phyloP scores from a whole-genome alignment of 2,797 vertebrate genomes.

The Yasuhikotakia modesta region DNA sequence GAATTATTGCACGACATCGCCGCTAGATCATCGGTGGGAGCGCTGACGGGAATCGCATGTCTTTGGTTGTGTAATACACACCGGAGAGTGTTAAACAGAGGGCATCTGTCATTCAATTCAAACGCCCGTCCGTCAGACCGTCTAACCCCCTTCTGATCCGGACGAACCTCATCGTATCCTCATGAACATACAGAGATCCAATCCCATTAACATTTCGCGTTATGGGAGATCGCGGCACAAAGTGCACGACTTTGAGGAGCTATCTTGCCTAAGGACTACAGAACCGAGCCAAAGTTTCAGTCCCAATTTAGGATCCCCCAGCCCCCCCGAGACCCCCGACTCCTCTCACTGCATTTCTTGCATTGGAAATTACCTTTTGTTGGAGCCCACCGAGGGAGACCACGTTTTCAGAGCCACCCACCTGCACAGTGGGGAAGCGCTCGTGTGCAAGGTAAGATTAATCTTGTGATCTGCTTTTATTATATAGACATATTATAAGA shows the following conservation, averaged over 20 bases:
- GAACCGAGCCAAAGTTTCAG: constrained; percentile 96
- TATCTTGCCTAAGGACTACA: constrained; percentile 90
- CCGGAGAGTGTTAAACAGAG: constrained; percentile 37
- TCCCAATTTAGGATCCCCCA: constrained; percentile 96
- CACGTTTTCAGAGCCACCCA: constrained; percentile 96
- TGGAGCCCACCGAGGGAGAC: constrained; percentile 98
- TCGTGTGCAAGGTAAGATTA: constrained; percentile 93
- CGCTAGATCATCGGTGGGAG: neutral
- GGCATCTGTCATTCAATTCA: constrained; percentile 23
- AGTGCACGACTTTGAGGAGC: constrained; percentile 97
- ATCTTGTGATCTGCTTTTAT: neutral
- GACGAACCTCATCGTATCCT: constrained; percentile 81
- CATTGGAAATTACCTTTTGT: constrained; percentile 98
- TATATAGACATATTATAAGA: neutral
- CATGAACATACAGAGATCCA: constrained; percentile 99
- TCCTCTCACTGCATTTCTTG: constrained; percentile 97
- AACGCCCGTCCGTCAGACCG: constrained; percentile 3
- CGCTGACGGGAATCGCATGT: constrained; percentile 25
- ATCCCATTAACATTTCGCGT: constrained; percentile 97
- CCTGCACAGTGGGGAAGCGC: constrained; percentile 97
- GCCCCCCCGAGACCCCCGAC: constrained; percentile 97
- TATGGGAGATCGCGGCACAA: constrained; percentile 98
- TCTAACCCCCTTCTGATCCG: constrained; percentile 60
- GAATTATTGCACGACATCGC: neutral
- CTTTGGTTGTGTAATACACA: neutral